Evolutionary conservation across 1,140 invertebrate species (phyloP), one percentile per base, ranked within the genome.

Genomic region (Hycleus cichorii): DNA sequence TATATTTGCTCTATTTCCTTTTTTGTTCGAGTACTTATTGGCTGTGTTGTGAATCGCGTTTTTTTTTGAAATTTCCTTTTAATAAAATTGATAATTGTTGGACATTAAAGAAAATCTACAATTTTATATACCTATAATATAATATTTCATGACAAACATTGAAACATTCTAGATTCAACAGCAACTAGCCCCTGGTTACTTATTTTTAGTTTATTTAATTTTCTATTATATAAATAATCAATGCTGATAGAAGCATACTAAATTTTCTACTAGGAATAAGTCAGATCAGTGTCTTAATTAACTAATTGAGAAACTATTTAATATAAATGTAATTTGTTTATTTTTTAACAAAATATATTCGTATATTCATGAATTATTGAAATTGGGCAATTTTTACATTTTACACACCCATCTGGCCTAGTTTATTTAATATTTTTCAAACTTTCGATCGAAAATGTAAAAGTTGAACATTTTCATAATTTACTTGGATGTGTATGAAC

Each of bases 11-110:
- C 51, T 53, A 45, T 39, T 53, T 39, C 27, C 46, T 53, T 45
- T 53, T 45, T 53, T 53, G 44, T 53, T 53, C 40, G 45, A 53
- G 51, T 53, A 53, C 51, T 53, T 53, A 53, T 53, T 46, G 51
- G 51, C 51, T 53, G 51, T 53, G 51, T 53, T 53, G 51, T 53
- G 46, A 46, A 45, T 46, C 46, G 51, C 51, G 51, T 32, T 32
- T 32, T 32, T 32, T 32, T 32, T 32, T 7, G 32, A 32, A 32
- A 32, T 32, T 32, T 32, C 32, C 32, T 32, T 32, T 4, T 32
- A 32, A 44, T n/a, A 26, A 45, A 53, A 53, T 44, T 46, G 44
- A 9, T 46, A 46, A 38, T 40, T 26, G n/a, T 53, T 26, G 51
- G 42, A 53, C 12, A 45, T 53, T 46, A 9, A 32, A 27, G 45